Base-by-base conservation (phyloP, 2,888 invertebrate species). In the Hololepta plana region DNA sequence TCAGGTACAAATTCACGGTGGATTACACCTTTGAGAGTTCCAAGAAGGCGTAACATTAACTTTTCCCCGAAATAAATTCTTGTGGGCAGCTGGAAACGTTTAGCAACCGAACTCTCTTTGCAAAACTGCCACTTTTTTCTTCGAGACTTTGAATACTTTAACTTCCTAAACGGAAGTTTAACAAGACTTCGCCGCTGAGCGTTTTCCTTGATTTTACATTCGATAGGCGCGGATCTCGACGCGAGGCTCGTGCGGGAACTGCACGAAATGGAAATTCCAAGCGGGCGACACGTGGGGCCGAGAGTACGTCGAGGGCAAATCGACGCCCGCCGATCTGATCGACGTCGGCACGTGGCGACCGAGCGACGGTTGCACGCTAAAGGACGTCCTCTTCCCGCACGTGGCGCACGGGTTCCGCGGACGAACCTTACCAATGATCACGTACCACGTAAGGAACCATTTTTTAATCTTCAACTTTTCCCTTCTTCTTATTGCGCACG, bases 381-480 rank as follows among this genome's bases (percentile, higher is more conserved):
- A 55, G 0, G 82, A 85, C 43, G 64, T 67, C 8, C 47, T 84
- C 15, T 87, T 87, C 52, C 81, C 84, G 0, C 84, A 87, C 43
- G 62, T 76, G 1, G 62, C 61, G 2, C 73, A 85, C 33, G 79
- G 81, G 6, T 87, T 87, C 42, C 61, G 82, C 23, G 72, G 75
- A 14, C 70, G 72, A 37, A 62, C 56, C 10, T 50, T 88, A 34
- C 73, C 80, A 1, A 60, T 87, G 15, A 60, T 77, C 2, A 73
- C 81, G 0, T 74, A 72, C 45, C 75, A 87, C 51, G 87, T 85
- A 55, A 63, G 67, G 48, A 32, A n/a, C n/a, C n/a, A n/a, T n/a
- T n/a, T n/a, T n/a, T n/a, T n/a, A n/a, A n/a, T n/a, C n/a, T n/a
- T n/a, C n/a, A n/a, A n/a, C n/a, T n/a, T n/a, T n/a, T n/a, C n/a